Base-by-base conservation (phyloP, 2,888 invertebrate genomes). In the Cabera pusaria region DNA sequence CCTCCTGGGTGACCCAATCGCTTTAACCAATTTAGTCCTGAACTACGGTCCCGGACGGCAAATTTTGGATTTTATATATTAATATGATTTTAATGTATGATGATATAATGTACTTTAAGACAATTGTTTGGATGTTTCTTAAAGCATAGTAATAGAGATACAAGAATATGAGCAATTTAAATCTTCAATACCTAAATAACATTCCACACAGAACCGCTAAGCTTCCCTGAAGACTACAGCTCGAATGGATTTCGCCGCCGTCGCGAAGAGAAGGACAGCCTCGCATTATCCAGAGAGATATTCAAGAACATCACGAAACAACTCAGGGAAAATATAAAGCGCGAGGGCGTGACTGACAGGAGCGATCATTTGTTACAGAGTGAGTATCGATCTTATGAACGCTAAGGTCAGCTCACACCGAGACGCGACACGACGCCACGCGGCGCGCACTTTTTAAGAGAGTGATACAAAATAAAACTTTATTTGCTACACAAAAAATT, bases 231-330 rank as follows among this genome's bases (percentile, higher is more conserved):
- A 69, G 80, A 82, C 58, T 71, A 77, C 57, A 69, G 64, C 44
- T 60, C 71, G 25, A 77, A 79, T 76, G 75, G 74, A 44, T 59
- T 74, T 42, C 74, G 83, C 33, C 75, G 76, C 34, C 78, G 83
- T 32, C 75, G 79, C 58, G 81, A 82, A 56, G 84, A 82, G 38
- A 85, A 74, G 55, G 87, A 88, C 61, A 85, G 80, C 52, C 78
- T 90, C 43, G 87, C 90, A 28, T 62, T 89, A 57, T 90, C 90
- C 49, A 77, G 84, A 50, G 88, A 90, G 59, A 89, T 90, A 74
- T 90, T 90, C 71, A 80, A 84, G 63, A 90, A 90, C 60, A 88
- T 90, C 73, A 86, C 86, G 41, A 85, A 88, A 68, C 87, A 89
- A 51, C 79, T 90, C 12, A 75, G 88, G 16, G 87, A 89, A 68